Percentiles rank a stretch among this genome's conserved stretches.
Conservation (phyloP, 2,888 invertebrate genomes). For the Cremastinae sp. region DNA sequence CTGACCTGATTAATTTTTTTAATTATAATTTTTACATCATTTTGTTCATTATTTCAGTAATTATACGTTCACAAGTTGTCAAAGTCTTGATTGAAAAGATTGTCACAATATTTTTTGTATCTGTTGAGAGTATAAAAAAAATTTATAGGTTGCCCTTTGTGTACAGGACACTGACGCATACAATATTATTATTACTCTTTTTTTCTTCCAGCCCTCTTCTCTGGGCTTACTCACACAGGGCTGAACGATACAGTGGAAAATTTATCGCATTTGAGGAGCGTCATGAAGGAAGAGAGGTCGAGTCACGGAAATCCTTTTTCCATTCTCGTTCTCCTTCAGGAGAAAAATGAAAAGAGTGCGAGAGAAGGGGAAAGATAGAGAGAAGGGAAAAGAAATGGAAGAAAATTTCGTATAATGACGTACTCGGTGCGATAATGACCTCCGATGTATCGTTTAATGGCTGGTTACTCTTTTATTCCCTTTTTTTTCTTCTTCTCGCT, state of each 20-base stretch:
- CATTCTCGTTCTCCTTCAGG: constrained; percentile 51
- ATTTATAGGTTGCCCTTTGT: not conserved
- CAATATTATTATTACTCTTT: not conserved
- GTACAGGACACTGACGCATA: no score
- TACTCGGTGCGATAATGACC: constrained; percentile 58
- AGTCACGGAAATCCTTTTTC: constrained; percentile 45
- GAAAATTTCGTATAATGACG: constrained; percentile 52
- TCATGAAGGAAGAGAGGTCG: constrained; percentile 23
- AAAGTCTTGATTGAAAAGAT: no score
- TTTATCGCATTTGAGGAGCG: constrained; percentile 5
- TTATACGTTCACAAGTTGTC: no score
- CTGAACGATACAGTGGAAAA: not conserved
- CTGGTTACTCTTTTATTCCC: constrained; percentile 42
- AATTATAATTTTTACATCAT: no score
- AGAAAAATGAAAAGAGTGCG: constrained; percentile 18
- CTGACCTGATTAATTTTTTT: no score
- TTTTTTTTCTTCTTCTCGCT: constrained; percentile 6
- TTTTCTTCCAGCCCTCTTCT: not conserved
- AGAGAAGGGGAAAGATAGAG: no score
- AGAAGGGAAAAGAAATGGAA: not conserved
- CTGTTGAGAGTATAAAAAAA: no score
- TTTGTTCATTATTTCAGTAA: no score
- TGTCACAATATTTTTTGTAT: not conserved
- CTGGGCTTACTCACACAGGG: constrained; percentile 18
- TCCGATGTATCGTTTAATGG: constrained; percentile 62